Conservation (phyloP, 53 echinoderm and acorn worm genomes). For the Holothuria scabra region DNA sequence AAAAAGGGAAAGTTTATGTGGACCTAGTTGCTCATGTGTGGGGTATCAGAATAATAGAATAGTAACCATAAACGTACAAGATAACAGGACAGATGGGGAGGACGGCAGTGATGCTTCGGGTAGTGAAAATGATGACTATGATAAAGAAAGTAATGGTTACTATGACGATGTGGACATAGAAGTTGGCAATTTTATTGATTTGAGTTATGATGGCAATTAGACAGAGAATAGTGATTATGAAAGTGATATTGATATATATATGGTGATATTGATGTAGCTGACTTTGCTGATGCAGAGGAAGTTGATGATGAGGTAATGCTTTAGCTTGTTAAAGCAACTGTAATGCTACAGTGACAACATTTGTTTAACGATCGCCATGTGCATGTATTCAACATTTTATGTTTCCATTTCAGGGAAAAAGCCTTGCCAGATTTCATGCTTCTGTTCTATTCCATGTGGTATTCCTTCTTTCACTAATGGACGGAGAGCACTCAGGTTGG, state of each 20-base stretch:
- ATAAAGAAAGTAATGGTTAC: neutral
- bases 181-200: neutral
- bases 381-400: no score
- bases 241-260: neutral
- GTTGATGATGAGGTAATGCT: neutral
- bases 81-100: neutral
- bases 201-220: neutral
- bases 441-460: no score
- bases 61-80: neutral
- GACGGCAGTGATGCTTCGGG: neutral
- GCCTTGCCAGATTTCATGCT: no score
- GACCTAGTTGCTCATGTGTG: conserved; percentile 10
- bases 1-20: conserved; percentile 3
- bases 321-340: no score
- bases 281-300: neutral
- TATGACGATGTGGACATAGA: neutral
- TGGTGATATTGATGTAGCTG: neutral
- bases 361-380: no score
- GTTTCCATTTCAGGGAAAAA: no score
- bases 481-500: no score
- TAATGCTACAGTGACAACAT: no score
- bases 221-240: neutral
- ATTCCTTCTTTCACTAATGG: no score
- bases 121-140: neutral
- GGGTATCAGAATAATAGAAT: conserved; percentile 1